phyloP scores from a whole-genome alignment of 1,140 invertebrate species.

The Hylaeus volcanicus region DNA sequence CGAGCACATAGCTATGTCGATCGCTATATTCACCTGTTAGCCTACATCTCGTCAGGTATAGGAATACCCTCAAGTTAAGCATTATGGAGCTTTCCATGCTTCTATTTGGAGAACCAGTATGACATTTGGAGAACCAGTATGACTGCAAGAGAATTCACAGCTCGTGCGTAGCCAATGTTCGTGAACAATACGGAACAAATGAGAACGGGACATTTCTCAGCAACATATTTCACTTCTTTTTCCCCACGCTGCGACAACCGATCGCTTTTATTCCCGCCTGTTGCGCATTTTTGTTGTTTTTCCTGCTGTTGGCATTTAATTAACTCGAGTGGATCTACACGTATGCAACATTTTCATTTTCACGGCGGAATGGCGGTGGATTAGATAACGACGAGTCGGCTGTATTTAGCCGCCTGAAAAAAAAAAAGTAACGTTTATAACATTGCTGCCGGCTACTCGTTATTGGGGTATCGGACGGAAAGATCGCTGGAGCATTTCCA shows the following conservation, averaged over 20 bases:
- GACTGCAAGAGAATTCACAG: too few relatives aligned
- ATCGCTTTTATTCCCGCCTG: not conserved
- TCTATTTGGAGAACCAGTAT: too few relatives aligned
- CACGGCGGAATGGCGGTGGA: not conserved
- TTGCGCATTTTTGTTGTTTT: not conserved
- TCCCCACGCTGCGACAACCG: not conserved
- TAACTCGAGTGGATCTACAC: not conserved
- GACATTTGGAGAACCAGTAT: too few relatives aligned
- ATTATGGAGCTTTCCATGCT: too few relatives aligned
- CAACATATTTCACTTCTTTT: too few relatives aligned
- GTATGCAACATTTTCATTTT: conserved; percentile 2
- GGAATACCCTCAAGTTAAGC: too few relatives aligned
- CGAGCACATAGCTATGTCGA: too few relatives aligned
- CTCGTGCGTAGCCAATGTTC: too few relatives aligned
- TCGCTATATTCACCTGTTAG: too few relatives aligned
- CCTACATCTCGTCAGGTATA: too few relatives aligned
- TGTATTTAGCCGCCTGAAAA: not conserved
- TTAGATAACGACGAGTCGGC: conserved; percentile 7
- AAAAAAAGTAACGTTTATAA: not conserved
- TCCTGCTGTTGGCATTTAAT: not conserved
- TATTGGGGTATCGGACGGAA: not conserved
- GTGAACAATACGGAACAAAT: too few relatives aligned
- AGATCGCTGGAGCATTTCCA: not conserved
- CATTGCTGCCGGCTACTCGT: conserved; percentile 5
- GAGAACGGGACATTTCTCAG: too few relatives aligned